These are phyloP conservation scores for Scotopteryx bipunctaria DNA, from an alignment of 2,888 invertebrate species.

Conservation along the genomic window DNA sequence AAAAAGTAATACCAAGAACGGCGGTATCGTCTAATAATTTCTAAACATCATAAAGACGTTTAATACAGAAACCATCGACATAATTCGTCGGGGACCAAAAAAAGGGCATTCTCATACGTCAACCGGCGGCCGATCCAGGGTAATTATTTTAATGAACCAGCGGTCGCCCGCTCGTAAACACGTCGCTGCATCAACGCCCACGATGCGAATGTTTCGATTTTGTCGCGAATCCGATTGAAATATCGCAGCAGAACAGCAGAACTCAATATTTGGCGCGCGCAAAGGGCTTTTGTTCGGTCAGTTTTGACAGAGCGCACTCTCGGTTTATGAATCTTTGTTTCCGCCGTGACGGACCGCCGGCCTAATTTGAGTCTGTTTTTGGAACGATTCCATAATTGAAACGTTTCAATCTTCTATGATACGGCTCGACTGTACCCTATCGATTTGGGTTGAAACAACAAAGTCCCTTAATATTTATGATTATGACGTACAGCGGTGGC, in stretches of 20 bases:
- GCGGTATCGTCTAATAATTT: constrained; percentile 33
- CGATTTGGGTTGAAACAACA: constrained; percentile 13
- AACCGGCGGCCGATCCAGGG: constrained; percentile 49
- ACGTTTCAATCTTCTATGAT: constrained; percentile 30
- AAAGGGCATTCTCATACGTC: constrained; percentile 51
- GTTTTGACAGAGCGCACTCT: constrained; percentile 29
- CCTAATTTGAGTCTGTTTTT: constrained; percentile 34
- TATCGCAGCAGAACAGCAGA: constrained; percentile 20
- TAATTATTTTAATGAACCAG: constrained; percentile 66
- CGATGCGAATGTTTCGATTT: constrained; percentile 55
- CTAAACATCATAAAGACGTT: constrained; percentile 34
- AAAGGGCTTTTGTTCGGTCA: constrained; percentile 34
- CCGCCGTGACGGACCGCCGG: constrained; percentile 28
- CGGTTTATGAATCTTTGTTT: constrained; percentile 39
- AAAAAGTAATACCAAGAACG: constrained; percentile 17
- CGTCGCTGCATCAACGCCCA: constrained; percentile 58
- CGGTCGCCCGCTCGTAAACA: constrained; percentile 56
- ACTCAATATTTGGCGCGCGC: constrained; percentile 31
- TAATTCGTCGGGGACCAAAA: constrained; percentile 47
- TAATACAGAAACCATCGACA: constrained; percentile 38
- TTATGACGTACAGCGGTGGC: constrained; percentile 28
- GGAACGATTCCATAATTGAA: constrained; percentile 35
- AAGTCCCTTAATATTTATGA: constrained; percentile 4
- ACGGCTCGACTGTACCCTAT: constrained; percentile 15
- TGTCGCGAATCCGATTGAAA: constrained; percentile 46